Evolutionary conservation across 2,797 vertebrate species (phyloP), one percentile per base, ranked within the genome.

Genomic region (Molossus alvarezi): DNA sequence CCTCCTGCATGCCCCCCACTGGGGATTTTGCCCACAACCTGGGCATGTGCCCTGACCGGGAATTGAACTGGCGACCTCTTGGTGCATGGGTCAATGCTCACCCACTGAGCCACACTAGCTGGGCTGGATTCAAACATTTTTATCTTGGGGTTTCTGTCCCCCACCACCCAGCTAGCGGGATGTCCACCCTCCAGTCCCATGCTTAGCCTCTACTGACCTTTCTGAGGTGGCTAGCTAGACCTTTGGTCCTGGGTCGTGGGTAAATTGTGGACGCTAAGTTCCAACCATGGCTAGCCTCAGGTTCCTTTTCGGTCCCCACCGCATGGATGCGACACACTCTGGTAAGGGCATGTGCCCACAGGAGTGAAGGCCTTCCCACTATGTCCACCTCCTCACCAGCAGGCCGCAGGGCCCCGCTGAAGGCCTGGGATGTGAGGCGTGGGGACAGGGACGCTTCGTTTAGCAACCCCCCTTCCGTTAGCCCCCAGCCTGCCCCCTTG

Each of bases 251-350:
- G 86, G 62, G 48, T 25, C 18, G 7, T 69, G 77, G 92, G 76
- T 45, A 33, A 37, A 12, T 90, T 91, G 89, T 83, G 64, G 91
- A 75, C 21, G 17, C 48, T 37, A 15, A 79, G 58, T 90, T 80
- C 94, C 90, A 90, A 5, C 23, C 15, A 20, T 25, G 60, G 72
- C 55, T 55, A 15, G 67, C 55, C 58, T 79, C 48, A 15, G 65
- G 67, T 21, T 62, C 33, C 29, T n/a, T 48, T 75, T 94, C 65
- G 27, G 75, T 82, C 33, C 65, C 53, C 8, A 23, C 51, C 21
- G 4, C 20, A 4, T 6, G 37, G 55, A 77, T 0, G 1, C n/a
- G 57, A 58, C 6, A 11, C n/a, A 5, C 7, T 14, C 18, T 73
- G 17, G 17, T 23, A 21, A 41, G 55, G 60, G 9, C 18, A 23